Base-by-base conservation (phyloP, 2,888 invertebrate species). In the Erebia aethiops region DNA sequence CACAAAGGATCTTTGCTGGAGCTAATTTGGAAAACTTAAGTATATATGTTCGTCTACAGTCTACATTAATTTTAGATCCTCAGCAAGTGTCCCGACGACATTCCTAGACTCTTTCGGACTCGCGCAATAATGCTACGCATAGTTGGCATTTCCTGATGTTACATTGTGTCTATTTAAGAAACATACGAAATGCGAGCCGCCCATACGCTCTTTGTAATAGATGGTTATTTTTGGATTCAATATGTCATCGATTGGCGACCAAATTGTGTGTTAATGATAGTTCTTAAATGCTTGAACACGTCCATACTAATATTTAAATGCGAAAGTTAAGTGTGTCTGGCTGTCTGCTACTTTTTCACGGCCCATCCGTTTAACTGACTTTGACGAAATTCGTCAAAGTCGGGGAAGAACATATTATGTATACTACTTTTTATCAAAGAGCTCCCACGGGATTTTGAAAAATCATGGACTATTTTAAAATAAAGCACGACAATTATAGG, bases 121-220 rank as follows among this genome's bases (percentile, higher is more conserved):
- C 58, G 26, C 63, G 49, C 60, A 41, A 64, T 67, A 58, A 62
- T 49, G 62, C 63, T 71, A 69, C 66, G 68, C 71, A 71, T 58
- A 67, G 54, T 70, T 64, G 62, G 57, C 51, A 66, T 71, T 69
- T 71, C 73, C 73, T 71, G 67, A 64, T 63, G 70, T 54, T 65
- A 66, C 58, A 71, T 57, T 71, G 66, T 62, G 58, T 70, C 70
- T 72, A 64, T 72, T 70, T 65, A 63, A 51, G 67, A 35, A 21
- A 63, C 58, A 52, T 41, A 64, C 70, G 67, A 67, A 72, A 66
- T 57, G 69, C 65, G 16, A 51, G 41, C 51, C 46, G 60, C 13
- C 66, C 61, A n/a, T 68, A 68, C 69, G 65, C 65, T 67, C 49
- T 57, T 67, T 67, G 63, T 71, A 63, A 63, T 56, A 62, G 67